Percentiles rank a stretch among this genome's conserved stretches.
These are phyloP conservation scores for Amphipoea lucens DNA, from an alignment of 2,888 invertebrate species.

Conservation along the genomic window DNA sequence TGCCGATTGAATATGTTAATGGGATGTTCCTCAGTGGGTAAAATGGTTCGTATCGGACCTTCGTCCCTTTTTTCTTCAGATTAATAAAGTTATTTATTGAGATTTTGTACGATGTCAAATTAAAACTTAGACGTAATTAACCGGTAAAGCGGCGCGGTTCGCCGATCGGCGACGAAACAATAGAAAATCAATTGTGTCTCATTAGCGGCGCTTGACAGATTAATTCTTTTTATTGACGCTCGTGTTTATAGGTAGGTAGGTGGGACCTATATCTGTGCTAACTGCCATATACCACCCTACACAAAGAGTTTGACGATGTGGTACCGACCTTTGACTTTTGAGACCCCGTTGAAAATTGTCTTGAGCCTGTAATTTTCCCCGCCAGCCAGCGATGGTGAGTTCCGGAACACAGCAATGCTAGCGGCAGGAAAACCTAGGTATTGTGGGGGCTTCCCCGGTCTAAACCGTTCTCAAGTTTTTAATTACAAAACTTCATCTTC, in stretches of 20 bases:
- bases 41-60: background rate
- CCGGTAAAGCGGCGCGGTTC: too few species aligned
- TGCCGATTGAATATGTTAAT: background rate
- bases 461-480: background rate
- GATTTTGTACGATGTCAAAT: too few species aligned
- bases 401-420: constrained; percentile 1
- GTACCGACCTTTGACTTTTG: background rate
- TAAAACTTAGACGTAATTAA: too few species aligned
- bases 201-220: too few species aligned
- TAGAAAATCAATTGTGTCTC: too few species aligned
- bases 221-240: too few species aligned
- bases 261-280: too few species aligned
- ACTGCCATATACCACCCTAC: too few species aligned
- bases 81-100: too few species aligned
- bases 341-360: constrained; percentile 18
- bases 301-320: background rate
- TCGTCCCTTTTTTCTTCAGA: too few species aligned
- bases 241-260: too few species aligned
- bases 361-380: background rate
- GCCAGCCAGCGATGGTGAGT: background rate
- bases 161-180: too few species aligned
- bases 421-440: background rate
- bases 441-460: background rate
- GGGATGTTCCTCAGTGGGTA: background rate
- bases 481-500: background rate